Evolutionary conservation across 1,140 invertebrate genomes (phyloP), one percentile per base, ranked within the genome.

Genomic region (Asbolus verrucosus): DNA sequence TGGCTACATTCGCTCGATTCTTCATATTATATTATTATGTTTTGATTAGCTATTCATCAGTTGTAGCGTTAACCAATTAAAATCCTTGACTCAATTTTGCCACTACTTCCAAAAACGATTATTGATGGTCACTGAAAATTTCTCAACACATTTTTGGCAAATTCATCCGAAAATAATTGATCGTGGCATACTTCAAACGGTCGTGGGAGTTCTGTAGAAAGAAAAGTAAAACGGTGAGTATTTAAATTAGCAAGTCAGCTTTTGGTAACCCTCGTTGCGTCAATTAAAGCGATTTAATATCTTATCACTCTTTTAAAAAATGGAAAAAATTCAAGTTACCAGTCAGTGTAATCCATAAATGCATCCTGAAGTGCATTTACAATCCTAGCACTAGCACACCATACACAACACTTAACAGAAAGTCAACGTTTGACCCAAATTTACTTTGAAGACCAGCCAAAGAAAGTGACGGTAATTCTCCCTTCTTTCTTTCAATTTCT

Each of bases 401-500:
- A 68, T 43, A 67, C 62, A 70, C 75, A 65, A 73, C 18, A 66
- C 67, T 71, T 63, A 71, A 72, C 74, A 73, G 69, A 78, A 76
- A 71, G 70, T 75, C 61, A 73, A 67, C 73, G 73, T 76, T 73
- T 77, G 76, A 78, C 77, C 77, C 74, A 78, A 80, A 80, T 77
- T 77, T 75, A 65, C 65, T 73, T 73, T 74, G 69, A 76, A 78
- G 76, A 78, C 70, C 72, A 73, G 66, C 71, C 72, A 74, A 80
- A 80, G 78, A 78, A 78, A 80, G 77, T 78, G 76, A 79, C 70
- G 66, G 75, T 72, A 67, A 70, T 77, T 69, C 72, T 75, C 76
- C 76, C 71, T 77, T 76, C 73, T 76, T 76, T 75, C 71, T 72
- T 76, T 50, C 54, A 73, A 76, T 79, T 75, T 75, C 78, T 80